Conservation (phyloP, 2,113 vertebrate genomes). For the Paramisgurnus dabryanus region DNA sequence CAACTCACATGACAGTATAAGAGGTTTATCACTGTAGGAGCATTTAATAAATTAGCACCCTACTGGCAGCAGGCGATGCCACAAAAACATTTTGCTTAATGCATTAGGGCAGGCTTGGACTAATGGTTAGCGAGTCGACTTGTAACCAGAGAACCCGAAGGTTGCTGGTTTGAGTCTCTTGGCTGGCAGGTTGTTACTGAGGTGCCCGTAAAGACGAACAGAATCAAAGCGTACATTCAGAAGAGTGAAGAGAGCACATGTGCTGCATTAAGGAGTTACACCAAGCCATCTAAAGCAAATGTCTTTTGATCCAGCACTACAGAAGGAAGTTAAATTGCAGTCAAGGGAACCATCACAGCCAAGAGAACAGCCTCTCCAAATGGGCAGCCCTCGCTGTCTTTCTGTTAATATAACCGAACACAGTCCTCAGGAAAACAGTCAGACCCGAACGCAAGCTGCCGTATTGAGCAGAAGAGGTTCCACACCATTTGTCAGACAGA, state of each 20-base stretch:
- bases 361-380: not conserved
- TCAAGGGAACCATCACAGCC: conserved; percentile 3
- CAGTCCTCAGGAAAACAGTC: conserved; percentile 46
- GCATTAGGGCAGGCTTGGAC: too few relatives aligned
- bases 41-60: too few relatives aligned
- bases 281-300: conserved; percentile 40
- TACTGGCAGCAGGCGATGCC: too few relatives aligned
- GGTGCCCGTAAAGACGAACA: too few relatives aligned
- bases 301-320: conserved; percentile 25
- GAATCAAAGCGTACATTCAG: not conserved
- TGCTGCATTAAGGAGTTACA: not conserved
- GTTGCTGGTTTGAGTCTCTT: too few relatives aligned
- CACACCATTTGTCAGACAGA: conserved; percentile 83
- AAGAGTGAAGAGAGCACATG: not conserved
- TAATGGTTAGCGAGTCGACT: too few relatives aligned
- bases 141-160: too few relatives aligned
- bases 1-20: too few relatives aligned
- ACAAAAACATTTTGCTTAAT: too few relatives aligned
- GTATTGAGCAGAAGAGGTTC: conserved; percentile 73
- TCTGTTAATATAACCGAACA: conserved; percentile 51
- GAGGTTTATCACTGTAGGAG: too few relatives aligned
- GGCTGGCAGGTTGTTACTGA: too few relatives aligned
- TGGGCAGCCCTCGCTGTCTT: not conserved
- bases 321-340: conserved; percentile 17
- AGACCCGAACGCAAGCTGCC: conserved; percentile 57